Evolutionary conservation across 1,140 invertebrate genomes (phyloP).

Genomic region (Harpegnathos saltator): DNA sequence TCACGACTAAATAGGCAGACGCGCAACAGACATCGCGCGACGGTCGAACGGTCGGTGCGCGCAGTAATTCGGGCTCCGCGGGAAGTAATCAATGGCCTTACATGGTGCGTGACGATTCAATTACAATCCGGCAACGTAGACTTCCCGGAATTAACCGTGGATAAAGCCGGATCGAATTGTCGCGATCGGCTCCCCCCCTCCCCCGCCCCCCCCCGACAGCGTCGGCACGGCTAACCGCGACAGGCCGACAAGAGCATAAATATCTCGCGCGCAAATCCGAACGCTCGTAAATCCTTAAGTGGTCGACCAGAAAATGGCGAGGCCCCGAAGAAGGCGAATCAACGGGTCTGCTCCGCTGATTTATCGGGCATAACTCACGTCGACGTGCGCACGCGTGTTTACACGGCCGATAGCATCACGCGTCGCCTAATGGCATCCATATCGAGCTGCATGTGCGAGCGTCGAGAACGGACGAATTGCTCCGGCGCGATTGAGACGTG

Average conservation of each 20-base stretch:
- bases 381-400: constrained; percentile 51
- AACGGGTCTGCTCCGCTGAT: constrained; percentile 39
- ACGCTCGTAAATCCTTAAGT: constrained; percentile 69
- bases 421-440: constrained; percentile 54
- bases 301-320: constrained; percentile 54
- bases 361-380: constrained; percentile 67
- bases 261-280: constrained; percentile 66
- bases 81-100: constrained; percentile 73
- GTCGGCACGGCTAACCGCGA: constrained; percentile 44
- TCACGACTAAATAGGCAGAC: constrained; percentile 33
- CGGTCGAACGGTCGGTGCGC: not conserved
- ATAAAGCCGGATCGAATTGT: constrained; percentile 73
- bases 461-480: constrained; percentile 47
- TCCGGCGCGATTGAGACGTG: not conserved
- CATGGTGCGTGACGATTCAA: constrained; percentile 75
- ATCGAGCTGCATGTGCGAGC: constrained; percentile 16
- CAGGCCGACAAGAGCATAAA: constrained; percentile 62
- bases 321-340: constrained; percentile 50
- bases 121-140: constrained; percentile 69
- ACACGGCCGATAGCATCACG: constrained; percentile 54
- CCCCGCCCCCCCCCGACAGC: constrained; percentile 30
- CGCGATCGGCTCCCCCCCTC: constrained; percentile 60
- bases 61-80: constrained; percentile 56
- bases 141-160: constrained; percentile 72
- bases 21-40: constrained; percentile 28